Evolutionary conservation across 2,888 invertebrate species (phyloP).

Genomic region (Macaria notata): DNA sequence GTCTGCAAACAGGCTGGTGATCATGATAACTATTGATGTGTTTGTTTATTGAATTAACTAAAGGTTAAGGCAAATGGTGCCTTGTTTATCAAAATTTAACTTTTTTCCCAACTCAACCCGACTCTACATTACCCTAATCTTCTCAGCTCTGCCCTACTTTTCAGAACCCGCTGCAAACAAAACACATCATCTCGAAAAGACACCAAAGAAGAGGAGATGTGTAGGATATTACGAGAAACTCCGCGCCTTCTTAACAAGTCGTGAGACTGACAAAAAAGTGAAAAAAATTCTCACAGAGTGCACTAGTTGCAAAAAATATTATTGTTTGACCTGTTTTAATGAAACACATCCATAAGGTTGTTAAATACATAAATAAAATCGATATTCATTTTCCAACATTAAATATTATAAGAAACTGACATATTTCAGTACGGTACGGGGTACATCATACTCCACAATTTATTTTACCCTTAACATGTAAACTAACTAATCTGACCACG

Average conservation of each 20-base stretch:
- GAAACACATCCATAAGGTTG: constrained; percentile 17
- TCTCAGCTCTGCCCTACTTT: constrained; percentile 12
- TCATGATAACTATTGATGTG: too few relatives aligned
- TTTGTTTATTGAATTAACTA: too few relatives aligned
- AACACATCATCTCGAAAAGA: constrained; percentile 25
- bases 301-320: constrained; percentile 34
- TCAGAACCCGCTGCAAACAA: constrained; percentile 20
- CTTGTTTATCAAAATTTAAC: too few relatives aligned
- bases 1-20: too few relatives aligned
- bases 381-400: not conserved
- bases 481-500: too few relatives aligned
- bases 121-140: constrained; percentile 25
- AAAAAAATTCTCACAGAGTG: constrained; percentile 33
- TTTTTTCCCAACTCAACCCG: constrained; percentile 1
- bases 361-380: too few relatives aligned
- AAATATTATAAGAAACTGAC: not conserved
- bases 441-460: too few relatives aligned
- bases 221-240: constrained; percentile 22
- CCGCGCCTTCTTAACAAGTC: constrained; percentile 16
- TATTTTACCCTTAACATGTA: too few relatives aligned
- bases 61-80: too few relatives aligned
- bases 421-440: too few relatives aligned
- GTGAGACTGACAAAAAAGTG: constrained; percentile 26
- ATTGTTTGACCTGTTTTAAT: constrained; percentile 36
- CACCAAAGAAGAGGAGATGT: constrained; percentile 21